Base-by-base conservation (phyloP, 2,888 invertebrate genomes). In the Cosmia pyralina region DNA sequence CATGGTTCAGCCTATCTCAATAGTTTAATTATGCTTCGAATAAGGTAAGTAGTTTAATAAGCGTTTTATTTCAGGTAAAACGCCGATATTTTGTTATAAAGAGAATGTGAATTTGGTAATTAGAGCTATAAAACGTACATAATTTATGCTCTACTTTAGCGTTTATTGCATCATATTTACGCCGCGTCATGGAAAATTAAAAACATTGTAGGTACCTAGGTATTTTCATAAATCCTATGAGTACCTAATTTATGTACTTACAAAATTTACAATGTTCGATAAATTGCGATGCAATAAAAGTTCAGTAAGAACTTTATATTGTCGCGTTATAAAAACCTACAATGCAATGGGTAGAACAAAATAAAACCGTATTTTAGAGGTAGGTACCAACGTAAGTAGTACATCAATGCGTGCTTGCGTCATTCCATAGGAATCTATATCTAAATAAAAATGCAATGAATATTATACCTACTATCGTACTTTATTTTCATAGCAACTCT, bases 61-160 rank as follows among this genome's bases (percentile, higher is more conserved):
- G n/a, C n/a, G n/a, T n/a, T n/a, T n/a, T n/a, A n/a, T n/a, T n/a
- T n/a, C n/a, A n/a, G n/a, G n/a, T n/a, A n/a, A n/a, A n/a, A n/a
- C n/a, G n/a, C n/a, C n/a, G n/a, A n/a, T n/a, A n/a, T 85, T 71
- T 81, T 81, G 79, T 71, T 83, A 65, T 59, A 58, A 72, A 76
- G 55, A 57, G 63, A 66, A 67, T 78, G 69, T 78, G 38, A 78
- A 72, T 80, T 80, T 70, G 68, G 57, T 84, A 81, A 78, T 82
- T 67, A 57, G 46, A 71, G 53, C 63, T 38, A 52, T 72, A 60
- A 55, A 62, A 70, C 63, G 60, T 75, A 69, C 59, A 65, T 67
- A 65, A 44, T 60, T 53, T 62, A 48, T 44, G 85, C 48, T 76
- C 65, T 59, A 76, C 44, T 76, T 82, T 69, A 68, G 59, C 48